Conservation (phyloP, 2,888 invertebrate species). For the Agriopis aurantiaria region DNA sequence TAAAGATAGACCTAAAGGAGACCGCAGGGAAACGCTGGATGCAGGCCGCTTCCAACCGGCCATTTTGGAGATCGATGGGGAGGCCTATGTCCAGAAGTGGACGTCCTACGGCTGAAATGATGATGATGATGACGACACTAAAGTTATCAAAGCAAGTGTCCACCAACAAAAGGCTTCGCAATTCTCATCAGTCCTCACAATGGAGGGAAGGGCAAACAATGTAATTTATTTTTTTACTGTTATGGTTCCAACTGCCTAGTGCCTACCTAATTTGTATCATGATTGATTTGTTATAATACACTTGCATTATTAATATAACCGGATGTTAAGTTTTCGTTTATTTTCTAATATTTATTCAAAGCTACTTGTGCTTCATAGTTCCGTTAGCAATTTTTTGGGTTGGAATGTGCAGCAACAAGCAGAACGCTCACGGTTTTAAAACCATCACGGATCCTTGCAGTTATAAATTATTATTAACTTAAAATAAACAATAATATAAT, state of each 20-base stretch:
- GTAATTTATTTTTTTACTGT: slow-evolving; percentile 2
- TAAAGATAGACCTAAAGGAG: no score
- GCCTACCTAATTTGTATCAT: slow-evolving; percentile 3
- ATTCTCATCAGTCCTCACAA: slow-evolving; percentile 1
- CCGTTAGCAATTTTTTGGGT: neutral
- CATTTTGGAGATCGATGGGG: no score
- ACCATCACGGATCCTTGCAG: no score
- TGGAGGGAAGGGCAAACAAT: slow-evolving; percentile 5
- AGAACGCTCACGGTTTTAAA: no score
- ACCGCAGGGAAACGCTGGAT: no score
- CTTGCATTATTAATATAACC: neutral
- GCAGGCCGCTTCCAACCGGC: no score
- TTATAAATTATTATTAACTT: no score
- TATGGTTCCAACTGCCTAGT: neutral
- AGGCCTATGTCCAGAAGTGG: no score
- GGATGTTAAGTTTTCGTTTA: neutral
- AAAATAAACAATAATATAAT: no score
- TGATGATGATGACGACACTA: no score
- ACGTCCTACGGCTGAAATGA: neutral
- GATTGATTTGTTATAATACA: slow-evolving; percentile 14
- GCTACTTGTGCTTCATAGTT: neutral
- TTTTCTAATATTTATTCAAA: neutral
- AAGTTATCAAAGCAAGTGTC: slow-evolving; percentile 6
- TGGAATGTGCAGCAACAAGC: no score
- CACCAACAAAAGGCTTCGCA: slow-evolving; percentile 6